These are phyloP conservation scores for Anthopleura xanthogrammica DNA, from an alignment of 92 coral and sea anemone genomes.

Conservation along the genomic window DNA sequence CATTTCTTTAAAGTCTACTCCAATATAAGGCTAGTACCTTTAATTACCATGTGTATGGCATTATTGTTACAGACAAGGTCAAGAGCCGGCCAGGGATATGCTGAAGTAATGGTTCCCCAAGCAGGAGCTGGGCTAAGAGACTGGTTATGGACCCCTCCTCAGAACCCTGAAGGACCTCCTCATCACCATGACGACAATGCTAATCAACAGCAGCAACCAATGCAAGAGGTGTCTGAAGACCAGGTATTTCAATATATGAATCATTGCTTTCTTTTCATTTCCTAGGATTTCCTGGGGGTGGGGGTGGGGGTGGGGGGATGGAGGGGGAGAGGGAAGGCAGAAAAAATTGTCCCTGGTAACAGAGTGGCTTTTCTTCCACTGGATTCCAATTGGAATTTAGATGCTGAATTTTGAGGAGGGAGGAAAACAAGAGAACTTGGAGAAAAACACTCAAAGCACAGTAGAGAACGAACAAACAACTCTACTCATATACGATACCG, in stretches of 20 bases:
- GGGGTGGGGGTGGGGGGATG: too few species aligned
- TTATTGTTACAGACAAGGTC: conserved; percentile 48
- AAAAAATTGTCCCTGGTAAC: too few species aligned
- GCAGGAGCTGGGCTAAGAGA: conserved; percentile 50
- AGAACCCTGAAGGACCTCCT: conserved; percentile 40
- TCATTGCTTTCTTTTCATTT: not conserved
- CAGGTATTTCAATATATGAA: conserved; percentile 44
- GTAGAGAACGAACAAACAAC: too few species aligned
- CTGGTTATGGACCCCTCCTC: conserved; percentile 53
- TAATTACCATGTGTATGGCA: not conserved
- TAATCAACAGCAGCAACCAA: conserved; percentile 78
- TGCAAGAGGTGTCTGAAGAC: conserved; percentile 88
- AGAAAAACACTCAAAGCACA: too few species aligned
- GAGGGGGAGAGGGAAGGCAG: too few species aligned
- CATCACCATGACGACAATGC: conserved; percentile 49
- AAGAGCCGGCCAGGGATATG: conserved; percentile 89
- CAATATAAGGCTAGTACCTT: not conserved
- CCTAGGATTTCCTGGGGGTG: too few species aligned
- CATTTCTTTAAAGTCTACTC: too few species aligned
- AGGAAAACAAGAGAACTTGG: too few species aligned
- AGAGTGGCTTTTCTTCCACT: too few species aligned
- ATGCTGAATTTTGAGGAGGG: too few species aligned
- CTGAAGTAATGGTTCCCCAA: conserved; percentile 78
- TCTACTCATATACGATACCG: too few species aligned
- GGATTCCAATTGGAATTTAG: too few species aligned